Base-by-base conservation (phyloP, 2,797 vertebrate species). In the Gymnoscopelus braueri region DNA sequence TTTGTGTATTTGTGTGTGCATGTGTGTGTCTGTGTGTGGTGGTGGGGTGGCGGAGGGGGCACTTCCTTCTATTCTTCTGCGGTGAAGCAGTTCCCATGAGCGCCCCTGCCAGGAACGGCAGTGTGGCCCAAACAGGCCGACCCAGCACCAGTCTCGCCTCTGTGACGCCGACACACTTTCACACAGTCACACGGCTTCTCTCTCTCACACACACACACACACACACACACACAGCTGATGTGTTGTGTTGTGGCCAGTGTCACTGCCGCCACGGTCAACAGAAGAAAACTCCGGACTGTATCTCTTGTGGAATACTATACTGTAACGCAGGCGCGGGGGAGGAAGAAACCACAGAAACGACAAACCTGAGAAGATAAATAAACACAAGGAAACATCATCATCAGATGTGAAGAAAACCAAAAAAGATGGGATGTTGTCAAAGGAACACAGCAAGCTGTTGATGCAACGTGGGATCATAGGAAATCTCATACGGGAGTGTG, bases 61-160 rank as follows among this genome's bases (percentile, higher is more conserved):
- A 96, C 94, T 97, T 98, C 96, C 97, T 97, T 94, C 95, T 89
- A 98, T 98, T 98, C 96, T 98, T 97, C 92, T 96, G 91, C 68
- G 74, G 91, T 90, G 90, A 91, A 91, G 93, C 94, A 89, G 95
- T 98, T 97, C 96, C 95, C 96, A 97, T 93, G 96, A 95, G 94
- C 92, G 89, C 93, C 93, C 91, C 92, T 95, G 95, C 95, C 95
- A 95, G 95, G 91, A 89, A 89, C 93, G 90, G 91, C 92, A 91
- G 94, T 89, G 90, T 87, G 91, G 93, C 88, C 92, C 81, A 91
- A 91, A 92, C 90, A 69, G 89, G 84, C 39, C 90, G 79, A 76
- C 74, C 72, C 82, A 89, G 86, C 82, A 52, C 84, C 83, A 85
- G 88, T 91, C 85, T 91, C 83, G 86, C 79, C 90, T 58, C 67